These are phyloP conservation scores for Epinotia nisella DNA, from an alignment of 2,888 invertebrate genomes.

Conservation along the genomic window DNA sequence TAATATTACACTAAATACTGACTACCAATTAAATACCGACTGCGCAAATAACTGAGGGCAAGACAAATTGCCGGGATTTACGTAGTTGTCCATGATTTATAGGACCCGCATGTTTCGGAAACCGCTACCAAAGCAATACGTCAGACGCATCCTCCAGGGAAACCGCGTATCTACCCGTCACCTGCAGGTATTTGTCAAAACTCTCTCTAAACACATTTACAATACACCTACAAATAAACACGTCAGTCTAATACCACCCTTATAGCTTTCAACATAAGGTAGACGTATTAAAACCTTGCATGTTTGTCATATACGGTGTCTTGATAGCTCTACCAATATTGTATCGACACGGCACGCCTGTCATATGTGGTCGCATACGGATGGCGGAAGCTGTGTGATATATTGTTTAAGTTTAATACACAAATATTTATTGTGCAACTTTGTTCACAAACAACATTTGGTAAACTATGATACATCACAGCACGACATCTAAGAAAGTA, in stretches of 20 bases:
- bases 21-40: slow-evolving; percentile 33
- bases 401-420: slow-evolving; percentile 72
- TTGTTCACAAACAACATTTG: background rate
- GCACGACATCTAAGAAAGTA: background rate
- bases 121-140: slow-evolving; percentile 80
- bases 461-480: background rate
- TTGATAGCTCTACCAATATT: slow-evolving; percentile 62
- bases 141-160: slow-evolving; percentile 78
- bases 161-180: slow-evolving; percentile 72
- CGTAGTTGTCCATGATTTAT: slow-evolving; percentile 69
- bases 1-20: slow-evolving; percentile 29
- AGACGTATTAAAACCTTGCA: slow-evolving; percentile 4
- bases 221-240: slow-evolving; percentile 46
- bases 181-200: slow-evolving; percentile 84
- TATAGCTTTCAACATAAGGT: slow-evolving; percentile 47
- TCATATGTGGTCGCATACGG: slow-evolving; percentile 68
- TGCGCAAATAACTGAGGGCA: slow-evolving; percentile 27
- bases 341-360: slow-evolving; percentile 74
- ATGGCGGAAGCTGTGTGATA: slow-evolving; percentile 68
- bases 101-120: slow-evolving; percentile 65
- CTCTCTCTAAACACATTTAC: slow-evolving; percentile 63
- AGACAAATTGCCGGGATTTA: slow-evolving; percentile 39
- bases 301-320: slow-evolving; percentile 48
- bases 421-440: slow-evolving; percentile 52
- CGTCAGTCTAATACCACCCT: slow-evolving; percentile 50